Conservation (phyloP, 2,797 vertebrate genomes). For the Chaenodraco wilsoni region DNA sequence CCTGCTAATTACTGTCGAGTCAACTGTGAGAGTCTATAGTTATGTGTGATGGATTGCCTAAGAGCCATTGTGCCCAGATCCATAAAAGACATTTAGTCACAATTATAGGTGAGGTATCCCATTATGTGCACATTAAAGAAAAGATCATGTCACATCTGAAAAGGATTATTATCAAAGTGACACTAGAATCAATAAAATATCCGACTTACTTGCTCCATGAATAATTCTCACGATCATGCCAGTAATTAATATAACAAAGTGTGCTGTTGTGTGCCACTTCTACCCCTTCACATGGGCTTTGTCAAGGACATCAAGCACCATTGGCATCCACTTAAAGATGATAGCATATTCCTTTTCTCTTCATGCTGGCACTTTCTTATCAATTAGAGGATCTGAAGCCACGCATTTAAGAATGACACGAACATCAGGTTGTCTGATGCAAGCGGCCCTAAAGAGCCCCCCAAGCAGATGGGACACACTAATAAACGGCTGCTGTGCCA, state of each 20-base stretch:
- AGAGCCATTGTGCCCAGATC: constrained; percentile 1
- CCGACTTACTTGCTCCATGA: constrained; percentile 22
- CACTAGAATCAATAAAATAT: constrained; percentile 19
- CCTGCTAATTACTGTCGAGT: too few species aligned
- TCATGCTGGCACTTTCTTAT: constrained; percentile 24
- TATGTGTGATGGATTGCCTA: constrained; percentile 4
- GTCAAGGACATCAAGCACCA: constrained; percentile 10
- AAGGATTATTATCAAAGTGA: constrained; percentile 7
- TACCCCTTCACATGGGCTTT: constrained; percentile 1
- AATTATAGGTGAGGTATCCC: constrained; percentile 16
- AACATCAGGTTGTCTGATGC: constrained; percentile 60
- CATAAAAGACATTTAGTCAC: constrained; percentile 15
- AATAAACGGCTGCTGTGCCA: constrained; percentile 60
- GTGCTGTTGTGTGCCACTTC: not conserved
- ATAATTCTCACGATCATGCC: constrained; percentile 12
- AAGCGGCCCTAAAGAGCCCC: constrained; percentile 42
- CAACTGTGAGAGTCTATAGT: too few species aligned
- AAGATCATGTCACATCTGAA: constrained; percentile 19
- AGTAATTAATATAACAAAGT: constrained; percentile 30
- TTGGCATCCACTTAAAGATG: constrained; percentile 27
- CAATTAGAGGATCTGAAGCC: constrained; percentile 41
- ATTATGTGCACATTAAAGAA: constrained; percentile 8
- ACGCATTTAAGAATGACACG: constrained; percentile 45
- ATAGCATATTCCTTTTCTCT: constrained; percentile 12
- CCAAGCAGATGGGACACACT: constrained; percentile 61